Conservation (phyloP, 2,113 vertebrate species). For the Pseudorasbora parva region DNA sequence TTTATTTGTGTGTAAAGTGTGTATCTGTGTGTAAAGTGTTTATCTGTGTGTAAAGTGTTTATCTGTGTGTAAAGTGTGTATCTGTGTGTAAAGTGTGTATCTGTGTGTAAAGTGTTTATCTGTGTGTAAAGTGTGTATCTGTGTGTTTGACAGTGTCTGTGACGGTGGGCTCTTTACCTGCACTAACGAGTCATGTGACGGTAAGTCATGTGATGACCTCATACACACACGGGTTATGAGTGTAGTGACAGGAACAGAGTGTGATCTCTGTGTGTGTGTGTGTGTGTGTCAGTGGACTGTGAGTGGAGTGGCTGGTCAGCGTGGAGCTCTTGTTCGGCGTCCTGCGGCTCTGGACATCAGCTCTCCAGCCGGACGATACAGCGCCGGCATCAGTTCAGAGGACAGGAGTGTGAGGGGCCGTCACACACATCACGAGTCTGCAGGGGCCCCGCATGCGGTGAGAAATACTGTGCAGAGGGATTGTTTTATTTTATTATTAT, state of each 20-base stretch:
- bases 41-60: background rate
- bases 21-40: background rate
- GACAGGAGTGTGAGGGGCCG: constrained; percentile 69
- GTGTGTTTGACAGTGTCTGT: constrained; percentile 72
- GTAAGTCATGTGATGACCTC: constrained; percentile 70
- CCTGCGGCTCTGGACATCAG: constrained; percentile 73
- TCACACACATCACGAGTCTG: constrained; percentile 57
- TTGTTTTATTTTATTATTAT: too few relatives aligned
- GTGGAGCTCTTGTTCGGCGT: constrained; percentile 78
- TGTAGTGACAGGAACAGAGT: background rate
- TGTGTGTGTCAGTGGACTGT: constrained; percentile 68
- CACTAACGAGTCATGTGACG: constrained; percentile 72
- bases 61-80: background rate
- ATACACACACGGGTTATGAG: background rate
- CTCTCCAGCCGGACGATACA: constrained; percentile 65
- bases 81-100: background rate
- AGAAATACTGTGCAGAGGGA: constrained; percentile 44
- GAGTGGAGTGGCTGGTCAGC: constrained; percentile 77
- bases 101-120: background rate
- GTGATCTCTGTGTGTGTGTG: background rate
- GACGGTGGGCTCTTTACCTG: constrained; percentile 79
- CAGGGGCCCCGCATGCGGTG: constrained; percentile 70
- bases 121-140: background rate
- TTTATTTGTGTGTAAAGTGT: background rate
- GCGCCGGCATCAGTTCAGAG: constrained; percentile 64